Base-by-base conservation (phyloP, 2,888 invertebrate genomes). In the Callyntrura guangdongensis region DNA sequence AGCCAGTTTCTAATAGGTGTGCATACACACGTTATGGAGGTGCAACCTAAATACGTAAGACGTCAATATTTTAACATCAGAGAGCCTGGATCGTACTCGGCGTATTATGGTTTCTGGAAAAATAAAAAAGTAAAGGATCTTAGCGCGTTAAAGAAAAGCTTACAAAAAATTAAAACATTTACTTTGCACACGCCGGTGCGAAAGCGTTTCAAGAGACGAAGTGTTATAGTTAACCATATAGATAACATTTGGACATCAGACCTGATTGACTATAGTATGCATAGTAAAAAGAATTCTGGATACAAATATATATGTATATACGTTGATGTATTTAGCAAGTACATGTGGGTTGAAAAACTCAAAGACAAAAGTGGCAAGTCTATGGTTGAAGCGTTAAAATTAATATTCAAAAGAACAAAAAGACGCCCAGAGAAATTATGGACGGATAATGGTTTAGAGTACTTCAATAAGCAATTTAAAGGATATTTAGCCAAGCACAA, bases 321-420 rank as follows among this genome's bases (percentile, higher is more conserved):
- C 6, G 53, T 77, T 3, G 77, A 77, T 53, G 25, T 77, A 1
- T 77, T 77, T 53, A 22, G 47, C 9, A 74, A 74, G 74, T 74
- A 17, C 17, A 17, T 77, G 22, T 77, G 49, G 49, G 53, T 53
- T 1, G 77, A 77, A n/a, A 17, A n/a, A 3, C 9, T 77, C 5
- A 67, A 67, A 27, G 2, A 11, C 22, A 74, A 74, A 45, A 74
- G 22, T 12, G 77, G 77, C 0, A 0, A 20, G 1, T 2, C 77
- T 14, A 0, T 77, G 0, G 22, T 77, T 4, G 25, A 77, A 1
- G 89, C 89, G 0, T 67, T 85, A 20, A 53, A 59, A 53, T 0
- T 0, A 9, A 47, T 89, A 1, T 89, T 89, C 49, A 85, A 89
- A 25, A 20, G 17, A 20, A 84, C 89, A 36, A 79, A 67, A 11